Evolutionary conservation across 2,888 invertebrate genomes (phyloP).

Genomic region (Horisme vitalbata): DNA sequence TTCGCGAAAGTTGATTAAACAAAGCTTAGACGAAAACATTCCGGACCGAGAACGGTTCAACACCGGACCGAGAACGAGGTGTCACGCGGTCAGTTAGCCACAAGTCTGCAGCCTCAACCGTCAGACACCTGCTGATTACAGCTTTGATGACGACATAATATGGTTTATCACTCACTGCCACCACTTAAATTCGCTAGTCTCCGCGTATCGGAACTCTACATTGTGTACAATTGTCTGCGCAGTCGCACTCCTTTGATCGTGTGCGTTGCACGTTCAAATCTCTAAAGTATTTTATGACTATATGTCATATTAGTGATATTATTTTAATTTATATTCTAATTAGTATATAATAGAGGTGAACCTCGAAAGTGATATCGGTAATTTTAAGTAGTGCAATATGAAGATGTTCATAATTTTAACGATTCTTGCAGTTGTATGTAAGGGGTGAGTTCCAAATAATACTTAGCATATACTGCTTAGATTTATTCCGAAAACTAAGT

Average conservation of each 20-base stretch:
- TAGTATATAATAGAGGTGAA: slow-evolving; percentile 15
- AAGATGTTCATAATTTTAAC: slow-evolving; percentile 28
- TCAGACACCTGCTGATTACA: slow-evolving; percentile 14
- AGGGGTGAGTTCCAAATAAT: slow-evolving; percentile 26
- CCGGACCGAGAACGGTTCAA: too few species aligned
- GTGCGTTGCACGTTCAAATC: slow-evolving; percentile 30
- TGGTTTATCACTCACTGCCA: slow-evolving; percentile 31
- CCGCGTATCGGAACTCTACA: slow-evolving; percentile 14
- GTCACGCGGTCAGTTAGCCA: too few species aligned
- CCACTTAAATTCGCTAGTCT: slow-evolving; percentile 29
- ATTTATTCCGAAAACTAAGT: background rate
- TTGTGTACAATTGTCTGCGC: slow-evolving; percentile 21
- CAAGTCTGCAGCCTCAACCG: slow-evolving; percentile 3
- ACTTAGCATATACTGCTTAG: background rate
- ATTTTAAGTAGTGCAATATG: slow-evolving; percentile 24
- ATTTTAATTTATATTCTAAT: slow-evolving; percentile 7
- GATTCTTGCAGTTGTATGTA: slow-evolving; percentile 29
- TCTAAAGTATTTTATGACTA: slow-evolving; percentile 13
- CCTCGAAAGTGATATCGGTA: slow-evolving; percentile 26
- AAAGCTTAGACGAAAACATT: too few species aligned
- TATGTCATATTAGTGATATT: slow-evolving; percentile 20
- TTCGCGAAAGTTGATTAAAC: too few species aligned
- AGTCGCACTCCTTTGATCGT: slow-evolving; percentile 20
- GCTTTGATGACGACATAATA: slow-evolving; percentile 28
- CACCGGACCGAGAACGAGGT: too few species aligned